Evolutionary conservation across 2,113 vertebrate species (phyloP).

Genomic region (Carassius gibelio): DNA sequence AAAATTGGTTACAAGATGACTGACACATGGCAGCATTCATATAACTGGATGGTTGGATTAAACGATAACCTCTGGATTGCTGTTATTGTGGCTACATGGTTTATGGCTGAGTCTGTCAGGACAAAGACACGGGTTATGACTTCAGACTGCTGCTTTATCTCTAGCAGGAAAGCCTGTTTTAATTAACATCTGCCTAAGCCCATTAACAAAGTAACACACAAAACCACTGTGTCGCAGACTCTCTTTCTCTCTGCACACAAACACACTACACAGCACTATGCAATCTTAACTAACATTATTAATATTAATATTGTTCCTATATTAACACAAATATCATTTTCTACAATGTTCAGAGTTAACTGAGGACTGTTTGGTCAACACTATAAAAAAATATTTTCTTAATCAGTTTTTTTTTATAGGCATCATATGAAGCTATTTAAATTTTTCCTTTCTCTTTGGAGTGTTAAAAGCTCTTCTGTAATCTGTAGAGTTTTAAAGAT

Average conservation of each 20-base stretch:
- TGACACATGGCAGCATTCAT: neutral
- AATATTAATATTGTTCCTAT: neutral
- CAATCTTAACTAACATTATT: neutral
- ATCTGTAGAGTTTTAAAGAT: too few relatives aligned
- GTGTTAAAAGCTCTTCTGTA: too few relatives aligned
- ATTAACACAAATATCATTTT: neutral
- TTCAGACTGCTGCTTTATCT: conserved; percentile 54
- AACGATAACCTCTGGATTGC: conserved; percentile 7
- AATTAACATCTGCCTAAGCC: conserved; percentile 63
- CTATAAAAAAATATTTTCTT: too few relatives aligned
- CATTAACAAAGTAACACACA: conserved; percentile 51
- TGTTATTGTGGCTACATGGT: neutral
- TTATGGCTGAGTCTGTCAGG: neutral
- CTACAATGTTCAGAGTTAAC: neutral
- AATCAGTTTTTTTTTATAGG: too few relatives aligned
- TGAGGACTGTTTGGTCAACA: neutral
- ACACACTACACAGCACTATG: neutral
- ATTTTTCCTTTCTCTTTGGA: too few relatives aligned
- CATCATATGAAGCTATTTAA: too few relatives aligned
- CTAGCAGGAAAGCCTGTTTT: conserved; percentile 58
- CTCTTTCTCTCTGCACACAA: neutral
- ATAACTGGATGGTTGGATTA: conserved; percentile 6
- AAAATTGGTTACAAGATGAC: conserved; percentile 7
- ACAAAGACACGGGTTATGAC: conserved; percentile 38
- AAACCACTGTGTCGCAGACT: conserved; percentile 43